A percentile compares a stretch with the other conserved stretches of the same genome.
Evolutionary conservation across 1,140 invertebrate species (phyloP).

Genomic region (Solen grandis): DNA sequence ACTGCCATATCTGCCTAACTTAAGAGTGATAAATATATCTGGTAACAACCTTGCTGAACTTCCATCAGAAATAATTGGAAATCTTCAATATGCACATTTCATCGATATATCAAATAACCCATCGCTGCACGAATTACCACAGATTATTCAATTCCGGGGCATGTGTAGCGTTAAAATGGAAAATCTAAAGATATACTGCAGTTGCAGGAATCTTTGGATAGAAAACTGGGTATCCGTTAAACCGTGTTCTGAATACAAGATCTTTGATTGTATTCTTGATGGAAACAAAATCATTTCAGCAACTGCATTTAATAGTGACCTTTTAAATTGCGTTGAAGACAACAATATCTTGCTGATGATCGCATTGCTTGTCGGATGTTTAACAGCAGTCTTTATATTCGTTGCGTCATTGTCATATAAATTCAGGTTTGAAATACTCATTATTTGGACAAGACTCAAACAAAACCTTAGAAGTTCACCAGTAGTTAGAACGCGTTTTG

Average conservation of each 20-base stretch:
- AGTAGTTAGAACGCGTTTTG: neutral
- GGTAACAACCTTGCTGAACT: neutral
- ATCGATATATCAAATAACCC: slow-evolving; percentile 37
- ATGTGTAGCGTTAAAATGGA: slow-evolving; percentile 25
- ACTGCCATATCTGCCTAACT: neutral
- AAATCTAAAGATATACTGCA: slow-evolving; percentile 10
- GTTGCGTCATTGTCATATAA: neutral
- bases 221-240: slow-evolving; percentile 17
- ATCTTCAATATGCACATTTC: slow-evolving; percentile 14
- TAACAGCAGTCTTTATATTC: neutral
- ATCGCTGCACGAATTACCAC: neutral
- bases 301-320: neutral
- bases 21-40: slow-evolving; percentile 10
- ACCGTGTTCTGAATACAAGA: neutral
- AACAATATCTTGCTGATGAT: neutral
- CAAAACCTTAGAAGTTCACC: neutral
- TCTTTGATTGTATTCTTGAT: neutral
- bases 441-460: neutral
- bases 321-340: neutral
- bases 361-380: neutral
- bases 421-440: neutral
- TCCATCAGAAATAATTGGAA: neutral
- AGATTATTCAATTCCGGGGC: slow-evolving; percentile 14
- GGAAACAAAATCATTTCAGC: neutral
- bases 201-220: slow-evolving; percentile 33